These are phyloP conservation scores for Sipha flava DNA, from an alignment of 1,140 invertebrate genomes.

Conservation along the genomic window DNA sequence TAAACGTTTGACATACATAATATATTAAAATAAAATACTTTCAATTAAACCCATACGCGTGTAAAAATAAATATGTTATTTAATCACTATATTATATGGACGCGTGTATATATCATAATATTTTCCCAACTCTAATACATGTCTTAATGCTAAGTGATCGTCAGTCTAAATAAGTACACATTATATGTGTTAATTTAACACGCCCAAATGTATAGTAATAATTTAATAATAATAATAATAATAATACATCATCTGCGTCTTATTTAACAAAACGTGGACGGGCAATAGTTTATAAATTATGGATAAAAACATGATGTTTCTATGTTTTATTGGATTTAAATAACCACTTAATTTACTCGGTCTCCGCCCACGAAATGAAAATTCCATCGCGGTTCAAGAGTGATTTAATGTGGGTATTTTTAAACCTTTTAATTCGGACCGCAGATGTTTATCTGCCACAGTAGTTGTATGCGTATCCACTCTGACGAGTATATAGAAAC, in stretches of 20 bases:
- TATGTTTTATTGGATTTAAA: neutral
- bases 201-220: too few relatives aligned
- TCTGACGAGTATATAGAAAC: neutral
- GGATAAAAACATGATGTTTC: too few relatives aligned
- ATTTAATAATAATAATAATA: too few relatives aligned
- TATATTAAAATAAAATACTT: too few relatives aligned
- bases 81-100: too few relatives aligned
- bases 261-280: neutral
- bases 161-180: too few relatives aligned
- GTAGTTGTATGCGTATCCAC: neutral
- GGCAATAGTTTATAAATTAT: too few relatives aligned
- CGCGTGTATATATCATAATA: too few relatives aligned
- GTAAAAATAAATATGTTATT: neutral
- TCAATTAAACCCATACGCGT: neutral
- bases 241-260: neutral
- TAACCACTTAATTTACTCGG: constrained; percentile 1
- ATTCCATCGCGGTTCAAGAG: neutral
- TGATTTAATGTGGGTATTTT: neutral
- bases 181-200: neutral
- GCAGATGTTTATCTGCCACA: neutral
- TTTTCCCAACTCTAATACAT: neutral
- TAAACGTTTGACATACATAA: too few relatives aligned
- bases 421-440: constrained; percentile 27
- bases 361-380: constrained; percentile 4
- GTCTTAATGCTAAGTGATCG: neutral